Evolutionary conservation across 1,140 invertebrate species (phyloP), one percentile per base, ranked within the genome.

Genomic region (Drosophila tani): DNA sequence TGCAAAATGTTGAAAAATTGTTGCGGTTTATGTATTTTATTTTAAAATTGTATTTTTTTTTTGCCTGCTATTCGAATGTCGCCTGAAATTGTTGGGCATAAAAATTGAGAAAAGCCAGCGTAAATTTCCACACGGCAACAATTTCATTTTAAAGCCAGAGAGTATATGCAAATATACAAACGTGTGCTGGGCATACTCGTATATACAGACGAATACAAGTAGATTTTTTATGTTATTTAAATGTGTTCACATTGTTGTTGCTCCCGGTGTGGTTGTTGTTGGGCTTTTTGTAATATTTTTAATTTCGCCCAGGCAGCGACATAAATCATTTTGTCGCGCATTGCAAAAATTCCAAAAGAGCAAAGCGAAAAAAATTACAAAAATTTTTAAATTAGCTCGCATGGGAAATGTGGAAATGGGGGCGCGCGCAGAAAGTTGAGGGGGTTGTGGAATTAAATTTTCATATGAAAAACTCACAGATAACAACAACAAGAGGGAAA

Each of bases 1-100:
- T 91, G 88, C 83, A 87, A 91, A 91, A 91, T 91, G 87, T 91
- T 87, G 88, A 91, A 91, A 91, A 91, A 91, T 91, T 91, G 88
- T 91, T 91, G 88, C 88, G 88, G 88, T 91, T 91, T 91, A 84
- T 79, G 65, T 82, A 82, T 64, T 51, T 82, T 71, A 64, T 75
- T 64, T 78, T 78, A 60, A 69, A 56, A 56, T 46, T 24, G 11
- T 21, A 27, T 45, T 46, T 35, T 40, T n/a, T 45, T 27, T 53
- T 53, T 53, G 38, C 50, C 43, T 60, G 35, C 29, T 43, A 24
- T 79, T 67, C 35, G 63, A 73, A 66, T 79, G 73, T 84, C 51
- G 73, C 64, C 47, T 51, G 68, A 81, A 85, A 85, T 85, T 69
- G 82, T 78, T 85, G 63, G 82, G 84, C 83, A 83, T 76, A 77